These are phyloP conservation scores for Junco hyemalis DNA, from an alignment of 2,113 vertebrate genomes.

Conservation along the genomic window DNA sequence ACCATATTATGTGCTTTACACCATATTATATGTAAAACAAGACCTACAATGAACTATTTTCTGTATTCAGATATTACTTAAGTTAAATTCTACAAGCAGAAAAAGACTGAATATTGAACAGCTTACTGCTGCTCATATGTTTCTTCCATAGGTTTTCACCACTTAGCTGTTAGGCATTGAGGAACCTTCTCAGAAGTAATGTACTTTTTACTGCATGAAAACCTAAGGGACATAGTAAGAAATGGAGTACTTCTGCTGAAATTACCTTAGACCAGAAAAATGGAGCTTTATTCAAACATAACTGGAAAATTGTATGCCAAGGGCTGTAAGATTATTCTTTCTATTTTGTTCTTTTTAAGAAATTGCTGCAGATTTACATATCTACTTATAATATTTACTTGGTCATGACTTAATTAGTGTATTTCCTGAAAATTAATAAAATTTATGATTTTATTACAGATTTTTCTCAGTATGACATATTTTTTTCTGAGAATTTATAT, in stretches of 20 bases:
- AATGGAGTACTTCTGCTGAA: background rate
- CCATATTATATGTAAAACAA: background rate
- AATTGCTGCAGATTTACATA: background rate
- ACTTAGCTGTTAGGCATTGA: background rate
- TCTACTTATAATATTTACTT: background rate
- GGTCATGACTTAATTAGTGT: background rate
- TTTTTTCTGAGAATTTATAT: background rate
- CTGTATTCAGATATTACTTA: background rate
- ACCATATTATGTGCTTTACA: background rate
- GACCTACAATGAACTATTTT: background rate
- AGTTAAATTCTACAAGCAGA: background rate
- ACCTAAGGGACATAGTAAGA: background rate
- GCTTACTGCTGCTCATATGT: background rate
- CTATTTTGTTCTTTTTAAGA: background rate
- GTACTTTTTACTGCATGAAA: background rate
- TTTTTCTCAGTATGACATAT: background rate
- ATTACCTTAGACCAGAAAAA: constrained; percentile 20
- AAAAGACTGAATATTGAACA: background rate
- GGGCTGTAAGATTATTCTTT: background rate
- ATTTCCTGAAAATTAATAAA: background rate
- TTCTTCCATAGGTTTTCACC: background rate
- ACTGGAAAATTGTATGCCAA: background rate
- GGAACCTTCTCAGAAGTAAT: background rate
- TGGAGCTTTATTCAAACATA: background rate
- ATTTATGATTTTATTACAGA: too few relatives aligned